These are phyloP conservation scores for Perithous albicinctus DNA, from an alignment of 2,888 invertebrate genomes.

Conservation along the genomic window DNA sequence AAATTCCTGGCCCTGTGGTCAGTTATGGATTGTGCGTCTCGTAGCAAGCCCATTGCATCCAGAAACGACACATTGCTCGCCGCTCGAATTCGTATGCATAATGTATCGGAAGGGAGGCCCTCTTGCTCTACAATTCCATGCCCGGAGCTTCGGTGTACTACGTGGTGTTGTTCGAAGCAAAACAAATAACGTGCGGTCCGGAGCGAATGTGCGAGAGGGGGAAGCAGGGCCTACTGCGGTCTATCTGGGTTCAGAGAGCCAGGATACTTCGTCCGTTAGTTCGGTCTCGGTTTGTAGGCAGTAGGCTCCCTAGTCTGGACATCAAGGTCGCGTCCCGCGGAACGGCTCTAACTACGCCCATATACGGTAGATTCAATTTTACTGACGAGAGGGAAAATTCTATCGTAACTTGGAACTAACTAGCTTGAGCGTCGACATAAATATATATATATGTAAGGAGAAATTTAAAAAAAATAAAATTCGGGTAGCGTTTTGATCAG, in stretches of 20 bases:
- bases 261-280: slow-evolving; percentile 8
- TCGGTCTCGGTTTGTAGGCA: not conserved
- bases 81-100: slow-evolving; percentile 65
- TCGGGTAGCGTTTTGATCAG: no score
- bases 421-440: slow-evolving; percentile 25
- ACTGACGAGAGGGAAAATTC: slow-evolving; percentile 29
- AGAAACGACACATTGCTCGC: slow-evolving; percentile 46
- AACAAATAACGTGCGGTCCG: slow-evolving; percentile 57
- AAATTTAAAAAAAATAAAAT: no score
- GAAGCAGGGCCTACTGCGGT: slow-evolving; percentile 17
- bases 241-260: slow-evolving; percentile 9
- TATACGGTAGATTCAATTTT: slow-evolving; percentile 50
- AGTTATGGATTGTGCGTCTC: slow-evolving; percentile 18
- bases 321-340: slow-evolving; percentile 1
- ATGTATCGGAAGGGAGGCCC: slow-evolving; percentile 50
- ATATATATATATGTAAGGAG: slow-evolving; percentile 9
- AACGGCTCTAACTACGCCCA: slow-evolving; percentile 7
- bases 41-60: not conserved
- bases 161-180: slow-evolving; percentile 50
- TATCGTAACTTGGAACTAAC: slow-evolving; percentile 59
- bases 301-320: not conserved
- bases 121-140: slow-evolving; percentile 1
- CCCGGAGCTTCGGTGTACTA: slow-evolving; percentile 20
- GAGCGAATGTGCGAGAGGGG: slow-evolving; percentile 20
- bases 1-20: not conserved